These are phyloP conservation scores for Cephus pulcher DNA, from an alignment of 2,888 invertebrate genomes.

Conservation along the genomic window DNA sequence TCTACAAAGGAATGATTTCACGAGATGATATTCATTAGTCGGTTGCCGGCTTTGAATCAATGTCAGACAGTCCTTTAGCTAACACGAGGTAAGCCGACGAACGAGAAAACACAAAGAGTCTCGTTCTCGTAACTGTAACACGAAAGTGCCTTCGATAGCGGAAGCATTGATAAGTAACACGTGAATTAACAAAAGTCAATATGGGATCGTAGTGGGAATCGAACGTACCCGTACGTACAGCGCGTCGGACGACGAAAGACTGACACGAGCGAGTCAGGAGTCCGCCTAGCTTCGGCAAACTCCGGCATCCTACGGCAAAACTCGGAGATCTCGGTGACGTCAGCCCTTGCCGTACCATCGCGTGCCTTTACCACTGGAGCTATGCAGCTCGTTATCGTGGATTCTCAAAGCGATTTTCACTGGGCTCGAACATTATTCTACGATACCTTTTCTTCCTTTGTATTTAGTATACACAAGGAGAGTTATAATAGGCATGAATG, in stretches of 20 bases:
- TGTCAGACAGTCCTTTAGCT: no score
- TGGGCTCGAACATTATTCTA: conserved; percentile 12
- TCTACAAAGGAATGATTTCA: no score
- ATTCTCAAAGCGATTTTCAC: conserved; percentile 30
- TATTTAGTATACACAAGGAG: no score
- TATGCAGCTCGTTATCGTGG: conserved; percentile 48
- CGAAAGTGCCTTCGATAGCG: no score
- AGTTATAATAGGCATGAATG: neutral
- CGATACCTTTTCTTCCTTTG: conserved; percentile 4
- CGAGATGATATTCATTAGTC: no score
- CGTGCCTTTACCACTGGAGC: conserved; percentile 61
- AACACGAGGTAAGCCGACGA: no score
- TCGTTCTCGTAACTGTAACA: no score
- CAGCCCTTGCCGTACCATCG: conserved; percentile 60
- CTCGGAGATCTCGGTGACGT: conserved; percentile 51
- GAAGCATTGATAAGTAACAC: neutral
- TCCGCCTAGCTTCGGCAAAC: conserved; percentile 33
- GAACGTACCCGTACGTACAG: conserved; percentile 5
- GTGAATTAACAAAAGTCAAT: neutral
- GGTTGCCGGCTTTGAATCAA: no score
- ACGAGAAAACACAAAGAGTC: no score
- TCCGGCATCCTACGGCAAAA: conserved; percentile 49
- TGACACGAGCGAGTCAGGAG: conserved; percentile 46
- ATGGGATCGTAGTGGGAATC: neutral
- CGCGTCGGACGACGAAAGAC: conserved; percentile 52